Base-by-base conservation (phyloP, 1,140 invertebrate species). In the Spodoptera litura region DNA sequence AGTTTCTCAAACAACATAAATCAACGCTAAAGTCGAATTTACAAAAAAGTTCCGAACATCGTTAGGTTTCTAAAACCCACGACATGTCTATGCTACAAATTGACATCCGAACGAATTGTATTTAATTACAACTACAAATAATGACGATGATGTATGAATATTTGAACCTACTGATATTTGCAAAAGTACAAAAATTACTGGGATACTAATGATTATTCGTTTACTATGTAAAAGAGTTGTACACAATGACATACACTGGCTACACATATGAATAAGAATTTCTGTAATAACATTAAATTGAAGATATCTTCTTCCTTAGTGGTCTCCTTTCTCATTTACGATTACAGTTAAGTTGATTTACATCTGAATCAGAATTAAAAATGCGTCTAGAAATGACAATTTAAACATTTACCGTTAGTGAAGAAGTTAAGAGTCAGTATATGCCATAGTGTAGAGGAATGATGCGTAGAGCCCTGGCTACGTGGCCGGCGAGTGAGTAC, bases 161-260 rank as follows among this genome's bases (percentile, higher is more conserved):
- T 64, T 44, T 35, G 44, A 44, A n/a, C 35, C 35, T 49, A 68
- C 64, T 55, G 38, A 11, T 51, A 51, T 68, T 68, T 10, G 15
- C 38, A 52, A 68, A 49, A 52, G 64, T 68, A 68, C 11, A 68
- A 68, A 44, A 68, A 68, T 68, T 68, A 68, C 64, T 52, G 44
- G 64, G 4, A 15, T 64, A 59, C 61, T 15, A 20, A 44, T 27
- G 56, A 59, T 44, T 8, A 27, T 11, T 56, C n/a, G 58, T 31
- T 31, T 59, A 59, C n/a, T 44, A 62, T 62, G 13, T 62, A 15
- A 62, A 62, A 3, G 20, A 2, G 20, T 27, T 52, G 25, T 52
- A 68, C 49, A 68, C 20, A 53, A 68, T 68, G 49, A 25, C 11
- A 8, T 12, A 68, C 2, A 11, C 25, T 51, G n/a, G 62, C 27